Evolutionary conservation across 2,888 invertebrate species (phyloP).

Genomic region (Drosophila quinaria): DNA sequence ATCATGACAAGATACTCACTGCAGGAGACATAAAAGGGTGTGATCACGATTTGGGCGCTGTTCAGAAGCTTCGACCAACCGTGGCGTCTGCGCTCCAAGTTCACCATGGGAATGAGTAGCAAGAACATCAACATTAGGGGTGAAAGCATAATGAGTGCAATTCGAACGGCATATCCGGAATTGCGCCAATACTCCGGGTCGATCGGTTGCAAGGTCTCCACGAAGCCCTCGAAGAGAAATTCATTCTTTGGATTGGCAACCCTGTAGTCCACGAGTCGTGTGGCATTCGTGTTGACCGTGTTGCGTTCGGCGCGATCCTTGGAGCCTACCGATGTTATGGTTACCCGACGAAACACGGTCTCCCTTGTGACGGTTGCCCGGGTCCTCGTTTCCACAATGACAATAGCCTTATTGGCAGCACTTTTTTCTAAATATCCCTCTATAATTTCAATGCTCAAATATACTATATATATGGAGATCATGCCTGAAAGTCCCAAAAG

Average conservation of each 20-base stretch:
- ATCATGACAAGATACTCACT: neutral
- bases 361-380: neutral
- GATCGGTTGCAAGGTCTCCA: constrained; percentile 21
- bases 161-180: neutral
- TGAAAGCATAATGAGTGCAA: constrained; percentile 1
- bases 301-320: neutral
- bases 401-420: neutral
- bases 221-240: constrained; percentile 5
- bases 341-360: neutral
- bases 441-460: constrained; percentile 14
- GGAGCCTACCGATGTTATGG: neutral
- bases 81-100: constrained; percentile 1
- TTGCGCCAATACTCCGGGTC: constrained; percentile 9
- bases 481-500: neutral
- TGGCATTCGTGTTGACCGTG: constrained; percentile 9
- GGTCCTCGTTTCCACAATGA: constrained; percentile 11
- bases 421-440: constrained; percentile 12
- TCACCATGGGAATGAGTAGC: constrained; percentile 25
- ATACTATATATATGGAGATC: constrained; percentile 1
- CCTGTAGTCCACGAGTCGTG: constrained; percentile 7
- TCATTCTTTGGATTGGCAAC: constrained; percentile 4
- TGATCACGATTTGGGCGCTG: constrained; percentile 20
- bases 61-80: constrained; percentile 36
- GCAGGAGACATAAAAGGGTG: constrained; percentile 5
- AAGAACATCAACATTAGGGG: constrained; percentile 9